These are phyloP conservation scores for Ia io DNA, from an alignment of 2,113 vertebrate genomes.

Conservation along the genomic window DNA sequence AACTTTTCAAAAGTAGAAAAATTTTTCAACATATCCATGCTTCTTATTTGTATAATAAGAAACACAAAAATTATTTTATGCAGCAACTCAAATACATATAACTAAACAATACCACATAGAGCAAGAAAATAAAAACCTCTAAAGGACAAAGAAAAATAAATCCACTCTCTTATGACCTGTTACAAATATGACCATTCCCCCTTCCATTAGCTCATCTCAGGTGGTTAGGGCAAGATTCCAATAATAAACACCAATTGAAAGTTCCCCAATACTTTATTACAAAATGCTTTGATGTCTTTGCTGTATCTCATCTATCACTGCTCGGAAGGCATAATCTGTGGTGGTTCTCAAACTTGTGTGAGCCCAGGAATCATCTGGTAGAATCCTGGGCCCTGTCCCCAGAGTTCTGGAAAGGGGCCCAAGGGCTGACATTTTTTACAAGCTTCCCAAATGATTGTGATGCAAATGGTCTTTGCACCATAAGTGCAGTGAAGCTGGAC, in stretches of 20 bases:
- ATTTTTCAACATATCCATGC: not conserved
- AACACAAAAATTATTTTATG: not conserved
- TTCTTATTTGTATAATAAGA: not conserved
- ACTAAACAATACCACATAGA: not conserved
- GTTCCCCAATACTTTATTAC: not conserved
- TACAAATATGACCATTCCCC: not conserved
- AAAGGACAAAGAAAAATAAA: not conserved
- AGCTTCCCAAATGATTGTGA: not conserved
- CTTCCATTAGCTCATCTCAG: not conserved
- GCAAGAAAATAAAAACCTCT: not conserved
- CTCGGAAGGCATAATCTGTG: not conserved
- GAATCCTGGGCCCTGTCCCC: not conserved
- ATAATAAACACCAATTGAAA: not conserved
- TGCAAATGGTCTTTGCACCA: not conserved
- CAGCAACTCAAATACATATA: not conserved
- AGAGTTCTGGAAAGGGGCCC: not conserved
- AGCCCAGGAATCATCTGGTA: not conserved
- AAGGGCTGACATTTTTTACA: not conserved
- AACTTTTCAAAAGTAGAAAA: not conserved
- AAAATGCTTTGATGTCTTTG: not conserved
- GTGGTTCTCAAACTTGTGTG: not conserved
- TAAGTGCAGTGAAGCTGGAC: not conserved
- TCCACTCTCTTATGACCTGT: not conserved
- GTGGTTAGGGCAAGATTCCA: not conserved
- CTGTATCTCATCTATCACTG: not conserved